A percentile compares a stretch with the other conserved stretches of the same genome.
These are phyloP conservation scores for Spea bombifrons DNA, from an alignment of 2,113 vertebrate genomes.

Conservation along the genomic window DNA sequence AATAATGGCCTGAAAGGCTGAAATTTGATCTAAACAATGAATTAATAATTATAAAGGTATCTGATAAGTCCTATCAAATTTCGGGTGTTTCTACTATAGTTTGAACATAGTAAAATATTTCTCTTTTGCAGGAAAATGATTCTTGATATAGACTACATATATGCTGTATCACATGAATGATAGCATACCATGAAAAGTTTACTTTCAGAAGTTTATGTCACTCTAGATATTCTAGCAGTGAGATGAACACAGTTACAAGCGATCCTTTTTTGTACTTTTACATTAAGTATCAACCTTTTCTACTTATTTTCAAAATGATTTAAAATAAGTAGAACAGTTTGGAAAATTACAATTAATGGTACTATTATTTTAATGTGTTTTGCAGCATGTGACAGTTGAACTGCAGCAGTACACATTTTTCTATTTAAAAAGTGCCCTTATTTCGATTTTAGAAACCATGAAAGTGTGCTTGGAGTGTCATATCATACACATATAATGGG, in stretches of 20 bases:
- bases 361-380: not conserved
- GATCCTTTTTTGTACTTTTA: slow-evolving; percentile 44
- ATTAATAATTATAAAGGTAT: too few relatives aligned
- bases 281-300: slow-evolving; percentile 40
- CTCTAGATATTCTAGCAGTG: slow-evolving; percentile 16
- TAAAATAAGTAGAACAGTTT: slow-evolving; percentile 34
- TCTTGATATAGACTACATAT: slow-evolving; percentile 11
- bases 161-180: slow-evolving; percentile 34
- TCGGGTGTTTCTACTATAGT: too few relatives aligned
- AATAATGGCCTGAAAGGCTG: too few relatives aligned
- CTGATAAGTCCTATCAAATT: too few relatives aligned
- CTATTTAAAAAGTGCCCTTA: too few relatives aligned
- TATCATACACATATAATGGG: too few relatives aligned
- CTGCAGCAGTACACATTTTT: too few relatives aligned
- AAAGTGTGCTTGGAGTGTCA: too few relatives aligned
- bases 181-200: slow-evolving; percentile 45
- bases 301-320: slow-evolving; percentile 12
- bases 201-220: slow-evolving; percentile 44
- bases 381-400: too few relatives aligned
- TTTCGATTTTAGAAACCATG: too few relatives aligned
- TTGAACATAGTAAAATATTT: slow-evolving; percentile 17
- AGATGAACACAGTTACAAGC: slow-evolving; percentile 24
- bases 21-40: too few relatives aligned
- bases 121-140: slow-evolving; percentile 12
- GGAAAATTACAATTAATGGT: slow-evolving; percentile 33